A percentile compares a stretch with the other conserved stretches of the same genome.
phyloP scores from a whole-genome alignment of 2,888 invertebrate species.

The Dasypogon diadema region DNA sequence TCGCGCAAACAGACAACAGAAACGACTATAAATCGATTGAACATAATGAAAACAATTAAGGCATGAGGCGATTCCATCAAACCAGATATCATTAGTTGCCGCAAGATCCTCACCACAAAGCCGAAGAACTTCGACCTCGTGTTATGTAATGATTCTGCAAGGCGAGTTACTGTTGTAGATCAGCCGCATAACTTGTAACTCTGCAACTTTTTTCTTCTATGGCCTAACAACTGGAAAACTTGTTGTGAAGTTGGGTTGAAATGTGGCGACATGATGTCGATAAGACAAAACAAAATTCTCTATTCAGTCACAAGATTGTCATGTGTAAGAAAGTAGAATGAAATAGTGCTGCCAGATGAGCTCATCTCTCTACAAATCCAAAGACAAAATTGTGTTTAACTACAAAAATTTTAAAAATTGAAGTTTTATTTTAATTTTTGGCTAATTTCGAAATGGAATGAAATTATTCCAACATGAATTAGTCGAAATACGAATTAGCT shows the following conservation, averaged over 20 bases:
- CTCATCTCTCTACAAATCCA: too few relatives aligned
- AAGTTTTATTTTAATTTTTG: too few relatives aligned
- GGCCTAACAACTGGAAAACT: constrained; percentile 51
- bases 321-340: constrained; percentile 28
- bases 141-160: constrained; percentile 37
- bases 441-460: too few relatives aligned
- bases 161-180: constrained; percentile 50
- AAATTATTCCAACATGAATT: too few relatives aligned
- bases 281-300: constrained; percentile 45
- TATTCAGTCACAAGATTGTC: constrained; percentile 35
- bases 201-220: constrained; percentile 50
- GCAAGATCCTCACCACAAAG: neutral
- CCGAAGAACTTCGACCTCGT: constrained; percentile 44
- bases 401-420: too few relatives aligned
- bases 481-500: too few relatives aligned
- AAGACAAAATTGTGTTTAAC: too few relatives aligned
- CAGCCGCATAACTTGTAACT: constrained; percentile 49
- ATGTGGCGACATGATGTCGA: constrained; percentile 52
- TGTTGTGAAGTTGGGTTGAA: constrained; percentile 47
- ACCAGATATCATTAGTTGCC: constrained; percentile 15
- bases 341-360: constrained; percentile 33
- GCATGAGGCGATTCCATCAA: constrained; percentile 15
- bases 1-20: constrained; percentile 18
- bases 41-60: constrained; percentile 47
- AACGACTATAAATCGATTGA: constrained; percentile 22